Evolutionary conservation across 2,888 invertebrate genomes (phyloP).

Genomic region (Eulithis testata): DNA sequence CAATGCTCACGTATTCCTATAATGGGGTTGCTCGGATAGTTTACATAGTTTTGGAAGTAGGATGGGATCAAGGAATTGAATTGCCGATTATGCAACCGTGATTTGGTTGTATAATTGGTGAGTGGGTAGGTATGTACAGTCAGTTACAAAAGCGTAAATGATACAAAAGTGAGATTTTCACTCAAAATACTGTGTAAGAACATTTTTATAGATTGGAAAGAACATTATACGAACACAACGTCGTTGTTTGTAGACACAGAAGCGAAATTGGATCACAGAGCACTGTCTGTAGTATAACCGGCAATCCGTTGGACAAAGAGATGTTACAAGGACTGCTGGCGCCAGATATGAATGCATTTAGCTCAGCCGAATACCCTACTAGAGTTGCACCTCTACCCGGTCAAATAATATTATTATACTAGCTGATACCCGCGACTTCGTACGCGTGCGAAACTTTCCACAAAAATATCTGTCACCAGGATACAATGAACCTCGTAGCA

Average conservation of each 20-base stretch:
- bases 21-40: background rate
- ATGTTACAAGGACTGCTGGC: constrained; percentile 41
- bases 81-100: background rate
- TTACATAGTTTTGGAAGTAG: background rate
- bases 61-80: background rate
- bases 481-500: too few species aligned
- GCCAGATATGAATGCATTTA: constrained; percentile 53
- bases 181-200: too few species aligned
- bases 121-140: background rate
- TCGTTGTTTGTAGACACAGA: constrained; percentile 7
- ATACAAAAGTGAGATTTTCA: too few species aligned
- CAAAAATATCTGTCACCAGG: too few species aligned
- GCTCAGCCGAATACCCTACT: constrained; percentile 22
- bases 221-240: background rate
- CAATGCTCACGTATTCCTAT: constrained; percentile 15
- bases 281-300: constrained; percentile 24
- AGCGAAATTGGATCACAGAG: constrained; percentile 33
- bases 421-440: too few species aligned
- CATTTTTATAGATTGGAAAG: background rate
- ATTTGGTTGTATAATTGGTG: background rate
- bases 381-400: constrained; percentile 5
- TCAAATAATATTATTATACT: background rate
- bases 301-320: constrained; percentile 29
- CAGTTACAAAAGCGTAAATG: background rate
- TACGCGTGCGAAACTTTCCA: too few species aligned